Evolutionary conservation across 1,140 invertebrate species (phyloP).

Genomic region (Tribolium madens): DNA sequence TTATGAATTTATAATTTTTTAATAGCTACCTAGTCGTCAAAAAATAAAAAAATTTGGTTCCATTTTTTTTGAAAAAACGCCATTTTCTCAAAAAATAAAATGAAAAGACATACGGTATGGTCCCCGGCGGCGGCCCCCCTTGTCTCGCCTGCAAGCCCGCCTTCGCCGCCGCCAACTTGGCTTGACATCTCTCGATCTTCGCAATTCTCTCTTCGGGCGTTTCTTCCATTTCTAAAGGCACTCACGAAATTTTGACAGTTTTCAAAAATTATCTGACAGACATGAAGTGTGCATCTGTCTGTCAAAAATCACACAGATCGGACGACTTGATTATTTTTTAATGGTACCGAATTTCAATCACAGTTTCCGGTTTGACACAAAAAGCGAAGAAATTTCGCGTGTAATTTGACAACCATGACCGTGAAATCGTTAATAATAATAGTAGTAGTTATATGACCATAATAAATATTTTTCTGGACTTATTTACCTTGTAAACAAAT

Average conservation of each 20-base stretch:
- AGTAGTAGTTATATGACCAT: neutral
- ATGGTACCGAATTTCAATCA: neutral
- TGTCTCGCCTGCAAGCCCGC: slow-evolving; percentile 1
- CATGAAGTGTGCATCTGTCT: neutral
- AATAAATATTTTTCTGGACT: neutral
- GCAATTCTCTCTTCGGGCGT: slow-evolving; percentile 11
- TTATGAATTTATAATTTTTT: too few relatives aligned
- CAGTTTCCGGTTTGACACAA: neutral
- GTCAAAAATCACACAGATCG: neutral
- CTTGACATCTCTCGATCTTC: slow-evolving; percentile 18
- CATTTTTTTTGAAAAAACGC: too few relatives aligned
- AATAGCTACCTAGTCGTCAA: too few relatives aligned
- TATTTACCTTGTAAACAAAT: too few relatives aligned
- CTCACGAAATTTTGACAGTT: slow-evolving; percentile 13
- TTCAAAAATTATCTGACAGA: slow-evolving; percentile 16
- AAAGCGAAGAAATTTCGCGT: neutral
- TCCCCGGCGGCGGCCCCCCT: neutral
- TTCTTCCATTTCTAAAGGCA: slow-evolving; percentile 2
- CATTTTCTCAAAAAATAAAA: neutral
- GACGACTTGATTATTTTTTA: neutral
- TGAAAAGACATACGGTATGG: neutral
- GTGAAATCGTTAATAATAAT: neutral
- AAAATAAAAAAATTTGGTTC: too few relatives aligned
- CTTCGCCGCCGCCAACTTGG: slow-evolving; percentile 13
- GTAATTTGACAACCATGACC: neutral